Base-by-base conservation (phyloP, 2,888 invertebrate species). In the Liodrosophila aerea region DNA sequence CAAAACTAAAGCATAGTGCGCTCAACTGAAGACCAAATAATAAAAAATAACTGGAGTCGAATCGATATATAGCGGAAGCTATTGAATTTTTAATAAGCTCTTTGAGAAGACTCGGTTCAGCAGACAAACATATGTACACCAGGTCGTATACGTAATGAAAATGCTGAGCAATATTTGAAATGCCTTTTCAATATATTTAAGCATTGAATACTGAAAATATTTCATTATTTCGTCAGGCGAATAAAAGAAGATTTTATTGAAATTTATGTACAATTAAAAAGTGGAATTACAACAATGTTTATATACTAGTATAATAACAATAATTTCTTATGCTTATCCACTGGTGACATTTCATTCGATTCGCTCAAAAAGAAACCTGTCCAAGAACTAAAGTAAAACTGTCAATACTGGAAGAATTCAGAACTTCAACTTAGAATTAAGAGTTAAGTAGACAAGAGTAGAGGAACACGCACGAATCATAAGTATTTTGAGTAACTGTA, bases 1-100 rank as follows among this genome's bases (percentile, higher is more conserved):
- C 22, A 47, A 44, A 41, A 70, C 47, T 62, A 58, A 56, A 69
- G 73, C 49, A 71, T 73, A 57, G 59, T 76, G 81, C 63, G 56
- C 40, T 46, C 11, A 77, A 76, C 64, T 43, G 31, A 65, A 52
- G 37, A 60, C 31, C 7, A 40, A 39, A 8, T 4, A 13, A 27
- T 9, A 52, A 31, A 56, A 27, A 12, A 12, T 2, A 44, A 51
- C 45, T 29, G 13, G 29, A 50, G 60, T 27, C 39, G 59, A 56
- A 53, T 47, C 39, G 13, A 18, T 4, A 16, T 8, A 9, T 8
- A 2, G 7, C 27, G 1, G 11, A 30, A 15, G 7, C 5, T 22
- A 5, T 22, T 33, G 11, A 2, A 5, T 7, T 7, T 27, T 22
- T 4, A 22, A 22, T 4, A 22, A 5, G 2, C 22, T 22, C 22